Evolutionary conservation across 2,888 invertebrate genomes (phyloP), one percentile per base, ranked within the genome.

Genomic region (Volucella inflata): DNA sequence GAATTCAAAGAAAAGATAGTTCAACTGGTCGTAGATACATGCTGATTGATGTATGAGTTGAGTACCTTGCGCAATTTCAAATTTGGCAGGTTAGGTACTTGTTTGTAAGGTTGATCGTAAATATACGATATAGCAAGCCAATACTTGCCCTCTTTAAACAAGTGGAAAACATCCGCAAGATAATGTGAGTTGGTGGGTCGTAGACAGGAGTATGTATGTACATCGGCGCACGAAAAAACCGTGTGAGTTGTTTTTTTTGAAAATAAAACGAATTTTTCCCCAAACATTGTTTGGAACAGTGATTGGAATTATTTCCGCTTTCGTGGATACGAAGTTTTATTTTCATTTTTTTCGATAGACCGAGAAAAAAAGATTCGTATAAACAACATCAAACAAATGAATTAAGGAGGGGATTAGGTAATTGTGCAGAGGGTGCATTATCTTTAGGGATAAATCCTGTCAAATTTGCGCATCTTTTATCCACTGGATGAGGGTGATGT

Each of bases 271-370:
- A 44, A 51, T 55, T 38, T 51, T 46, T 65, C 21, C 40, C 44
- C 38, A 30, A 44, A 72, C 48, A 9, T 1, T 21, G 50, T 60
- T 71, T 60, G 48, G 21, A 12, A 44, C 48, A 46, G 51, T 62
- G 68, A 77, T 70, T 62, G 53, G 46, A 70, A 77, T 77, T 77
- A 77, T 46, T 77, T 77, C 68, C 68, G 68, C 68, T 77, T 55
- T 55, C 44, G n/a, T 62, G 77, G 62, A 46, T 48, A 21, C 14
- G 53, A 42, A 14, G 48, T 46, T 46, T 48, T 36, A n/a, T 38
- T 12, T 14, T 44, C 51, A 40, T 40, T 50, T 64, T n/a, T 55
- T 38, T 6, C 40, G 3, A 16, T n/a, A n/a, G n/a, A n/a, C n/a
- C n/a, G 38, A 36, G 12, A 50, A 50, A 44, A 48, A 48, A 14